Conservation (phyloP, 2,888 invertebrate species). For the Ellobium chinense region DNA sequence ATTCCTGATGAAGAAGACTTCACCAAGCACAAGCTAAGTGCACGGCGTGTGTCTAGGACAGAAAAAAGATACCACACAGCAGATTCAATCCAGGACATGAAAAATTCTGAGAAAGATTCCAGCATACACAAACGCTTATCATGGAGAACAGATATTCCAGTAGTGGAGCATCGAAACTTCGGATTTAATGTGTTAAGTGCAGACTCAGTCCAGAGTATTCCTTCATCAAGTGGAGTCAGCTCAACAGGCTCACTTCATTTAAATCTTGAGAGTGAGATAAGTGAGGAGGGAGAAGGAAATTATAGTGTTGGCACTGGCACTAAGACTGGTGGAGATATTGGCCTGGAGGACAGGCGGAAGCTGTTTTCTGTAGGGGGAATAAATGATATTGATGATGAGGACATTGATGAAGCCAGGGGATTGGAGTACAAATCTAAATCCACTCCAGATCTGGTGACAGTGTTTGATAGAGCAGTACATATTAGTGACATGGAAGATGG, state of each 20-base stretch:
- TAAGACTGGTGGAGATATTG: background rate
- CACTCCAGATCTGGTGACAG: slow-evolving; percentile 35
- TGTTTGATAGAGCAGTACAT: slow-evolving; percentile 29
- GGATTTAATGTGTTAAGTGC: slow-evolving; percentile 74
- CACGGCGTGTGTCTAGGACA: slow-evolving; percentile 65
- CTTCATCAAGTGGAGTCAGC: slow-evolving; percentile 80
- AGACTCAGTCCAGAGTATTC: slow-evolving; percentile 79
- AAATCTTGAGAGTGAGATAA: slow-evolving; percentile 71
- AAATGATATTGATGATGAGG: slow-evolving; percentile 12
- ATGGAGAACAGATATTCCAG: slow-evolving; percentile 80
- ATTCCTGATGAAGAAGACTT: slow-evolving; percentile 31
- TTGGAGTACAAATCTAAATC: slow-evolving; percentile 33
- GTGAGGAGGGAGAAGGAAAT: slow-evolving; percentile 62
- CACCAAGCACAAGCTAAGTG: slow-evolving; percentile 68
- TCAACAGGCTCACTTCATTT: slow-evolving; percentile 79
- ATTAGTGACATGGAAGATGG: slow-evolving; percentile 46
- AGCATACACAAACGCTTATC: slow-evolving; percentile 84
- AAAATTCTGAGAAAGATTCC: slow-evolving; percentile 69
- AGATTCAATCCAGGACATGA: slow-evolving; percentile 84
- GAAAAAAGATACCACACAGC: slow-evolving; percentile 84
- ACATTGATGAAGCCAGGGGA: slow-evolving; percentile 44
- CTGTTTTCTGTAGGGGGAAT: slow-evolving; percentile 17
- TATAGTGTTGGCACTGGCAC: background rate
- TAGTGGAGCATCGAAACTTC: slow-evolving; percentile 64
- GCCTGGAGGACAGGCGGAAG: background rate